These are phyloP conservation scores for Mormyrops attenuatus DNA, from an alignment of 2,797 vertebrate species.

Conservation along the genomic window DNA sequence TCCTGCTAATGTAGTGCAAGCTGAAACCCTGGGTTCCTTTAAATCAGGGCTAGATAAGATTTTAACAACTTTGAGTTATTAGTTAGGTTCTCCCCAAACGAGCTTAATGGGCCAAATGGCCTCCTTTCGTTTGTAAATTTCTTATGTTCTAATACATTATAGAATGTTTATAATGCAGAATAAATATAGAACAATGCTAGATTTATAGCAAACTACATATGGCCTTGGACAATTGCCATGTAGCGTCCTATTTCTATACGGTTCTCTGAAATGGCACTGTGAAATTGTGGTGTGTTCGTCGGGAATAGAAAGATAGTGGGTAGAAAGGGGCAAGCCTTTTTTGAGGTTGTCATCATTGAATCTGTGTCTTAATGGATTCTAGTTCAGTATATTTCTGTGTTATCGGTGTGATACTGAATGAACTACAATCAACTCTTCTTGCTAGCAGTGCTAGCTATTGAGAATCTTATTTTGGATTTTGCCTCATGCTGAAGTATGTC, in stretches of 20 bases:
- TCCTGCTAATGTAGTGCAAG: too few species aligned
- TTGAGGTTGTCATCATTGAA: not conserved
- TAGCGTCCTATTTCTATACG: not conserved
- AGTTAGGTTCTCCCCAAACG: too few species aligned
- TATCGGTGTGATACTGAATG: not conserved
- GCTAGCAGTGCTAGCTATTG: not conserved
- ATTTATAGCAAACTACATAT: not conserved
- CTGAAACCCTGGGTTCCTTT: too few species aligned
- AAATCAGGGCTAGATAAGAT: too few species aligned
- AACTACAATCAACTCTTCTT: not conserved
- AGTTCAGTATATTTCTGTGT: not conserved
- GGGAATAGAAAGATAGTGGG: not conserved
- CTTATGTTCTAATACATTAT: not conserved
- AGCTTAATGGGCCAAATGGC: too few species aligned
- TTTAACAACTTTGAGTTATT: too few species aligned
- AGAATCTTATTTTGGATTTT: not conserved
- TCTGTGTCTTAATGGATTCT: not conserved
- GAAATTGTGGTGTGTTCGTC: not conserved
- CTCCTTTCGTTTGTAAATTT: too few species aligned
- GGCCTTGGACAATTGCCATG: not conserved
- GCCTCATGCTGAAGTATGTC: not conserved
- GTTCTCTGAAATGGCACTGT: not conserved
- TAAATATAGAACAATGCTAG: not conserved
- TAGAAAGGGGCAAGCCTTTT: not conserved
- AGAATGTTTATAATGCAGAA: not conserved